Evolutionary conservation across 2,113 vertebrate species (phyloP), one percentile per base, ranked within the genome.

Genomic region (Rostratula benghalensis): DNA sequence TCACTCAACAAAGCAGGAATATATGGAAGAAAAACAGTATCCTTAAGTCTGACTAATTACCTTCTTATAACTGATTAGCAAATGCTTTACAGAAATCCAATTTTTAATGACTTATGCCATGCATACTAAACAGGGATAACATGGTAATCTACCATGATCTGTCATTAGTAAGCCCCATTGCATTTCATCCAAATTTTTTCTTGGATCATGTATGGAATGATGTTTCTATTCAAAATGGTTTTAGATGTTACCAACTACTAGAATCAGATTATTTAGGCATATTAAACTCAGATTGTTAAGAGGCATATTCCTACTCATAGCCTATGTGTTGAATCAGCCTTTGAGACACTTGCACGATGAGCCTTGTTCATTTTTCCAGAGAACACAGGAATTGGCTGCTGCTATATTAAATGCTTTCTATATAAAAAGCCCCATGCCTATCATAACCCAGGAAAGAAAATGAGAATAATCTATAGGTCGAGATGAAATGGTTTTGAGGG

Each of bases 171-270:
- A 81, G 1, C 2, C 14, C 14, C 0, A 1, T 9, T 48, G 35
- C 11, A 59, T 57, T 83, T 67, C 31, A 57, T 28, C 5, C 18
- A 69, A 69, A 60, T 64, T 85, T 84, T 61, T 6, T 60, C n/a
- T 45, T 60, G 10, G 73, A 74, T 57, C 20, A 19, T n/a, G 2
- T 51, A 69, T 4, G 1, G 12, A 69, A 53, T 0, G 0, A 33
- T 27, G 11, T 37, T 71, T 53, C 11, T 81, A 60, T 81, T 51
- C n/a, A 7, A 43, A 37, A 74, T 43, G 4, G 16, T 78, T 88
- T 67, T 75, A 70, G 9, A 57, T 65, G 9, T 50, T 85, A 13
- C 8, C 2, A 78, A 20, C 15, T 35, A 60, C 5, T 45, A 64
- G 24, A 73, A n/a, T 69, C n/a, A 69, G 15, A 68, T 59, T 87